Percentiles rank a stretch among this genome's conserved stretches.
Evolutionary conservation across 2,113 vertebrate genomes (phyloP).

Genomic region (Cavia porcellus): DNA sequence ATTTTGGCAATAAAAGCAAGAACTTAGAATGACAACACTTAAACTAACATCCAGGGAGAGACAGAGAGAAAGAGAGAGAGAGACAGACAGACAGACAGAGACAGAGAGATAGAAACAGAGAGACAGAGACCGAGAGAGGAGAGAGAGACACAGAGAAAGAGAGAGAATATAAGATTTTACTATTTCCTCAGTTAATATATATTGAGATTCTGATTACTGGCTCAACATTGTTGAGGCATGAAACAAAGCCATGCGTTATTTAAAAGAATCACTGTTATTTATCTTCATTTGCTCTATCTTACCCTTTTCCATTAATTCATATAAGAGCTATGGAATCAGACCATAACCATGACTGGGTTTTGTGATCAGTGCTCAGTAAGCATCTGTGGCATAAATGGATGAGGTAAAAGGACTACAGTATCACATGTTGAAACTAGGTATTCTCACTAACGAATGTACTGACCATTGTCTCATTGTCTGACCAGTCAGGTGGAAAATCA

Average conservation of each 20-base stretch:
- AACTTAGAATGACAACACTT: background rate
- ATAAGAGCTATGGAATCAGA: background rate
- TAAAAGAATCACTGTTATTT: constrained; percentile 18
- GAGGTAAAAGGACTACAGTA: background rate
- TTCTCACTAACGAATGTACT: constrained; percentile 70
- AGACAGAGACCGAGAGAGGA: background rate
- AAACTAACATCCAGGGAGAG: background rate
- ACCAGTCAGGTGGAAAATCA: constrained; percentile 83
- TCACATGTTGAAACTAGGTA: accelerated
- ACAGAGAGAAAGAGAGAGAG: background rate
- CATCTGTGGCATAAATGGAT: background rate
- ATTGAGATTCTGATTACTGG: background rate
- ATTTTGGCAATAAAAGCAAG: background rate
- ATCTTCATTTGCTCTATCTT: background rate
- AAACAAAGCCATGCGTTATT: background rate
- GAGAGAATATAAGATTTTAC: background rate
- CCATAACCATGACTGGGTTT: background rate
- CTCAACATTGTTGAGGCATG: background rate
- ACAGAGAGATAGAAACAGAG: background rate
- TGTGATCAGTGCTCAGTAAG: background rate
- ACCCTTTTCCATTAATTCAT: background rate
- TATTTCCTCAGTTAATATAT: background rate
- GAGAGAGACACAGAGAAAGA: background rate
- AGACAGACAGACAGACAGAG: background rate
- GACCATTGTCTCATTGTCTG: constrained; percentile 89